Percentiles rank a stretch among this genome's conserved stretches.
These are phyloP conservation scores for Zaprionus capensis DNA, from an alignment of 1,140 invertebrate species.

Conservation along the genomic window DNA sequence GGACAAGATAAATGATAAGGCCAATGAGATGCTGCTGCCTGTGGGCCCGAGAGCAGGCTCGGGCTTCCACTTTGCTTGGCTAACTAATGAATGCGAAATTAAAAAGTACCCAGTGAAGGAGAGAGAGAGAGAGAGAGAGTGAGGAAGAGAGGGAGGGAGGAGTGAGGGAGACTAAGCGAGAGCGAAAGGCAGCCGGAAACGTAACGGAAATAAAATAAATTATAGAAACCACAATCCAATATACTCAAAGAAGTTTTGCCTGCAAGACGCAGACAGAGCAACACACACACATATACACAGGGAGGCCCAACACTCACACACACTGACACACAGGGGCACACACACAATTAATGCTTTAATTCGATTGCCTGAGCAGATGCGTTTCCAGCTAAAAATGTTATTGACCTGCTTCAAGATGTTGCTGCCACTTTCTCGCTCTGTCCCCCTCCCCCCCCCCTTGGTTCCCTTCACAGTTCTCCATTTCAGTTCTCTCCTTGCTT, in stretches of 20 bases:
- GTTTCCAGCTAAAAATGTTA: conserved; percentile 42
- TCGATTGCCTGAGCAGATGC: conserved; percentile 49
- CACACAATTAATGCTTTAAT: conserved; percentile 54
- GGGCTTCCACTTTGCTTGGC: conserved; percentile 1
- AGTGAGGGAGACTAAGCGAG: neutral
- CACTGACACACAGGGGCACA: conserved; percentile 1
- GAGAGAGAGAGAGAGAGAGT: neutral
- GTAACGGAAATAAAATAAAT: conserved; percentile 57
- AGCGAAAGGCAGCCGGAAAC: conserved; percentile 26
- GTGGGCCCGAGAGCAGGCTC: conserved; percentile 5
- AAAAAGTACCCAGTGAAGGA: conserved; percentile 30
- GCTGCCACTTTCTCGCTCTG: neutral
- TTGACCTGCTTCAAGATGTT: conserved; percentile 47
- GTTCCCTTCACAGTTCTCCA: neutral
- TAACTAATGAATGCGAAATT: conserved; percentile 75
- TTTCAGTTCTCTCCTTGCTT: neutral
- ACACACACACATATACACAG: neutral
- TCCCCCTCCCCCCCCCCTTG: neutral
- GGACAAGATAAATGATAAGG: conserved; percentile 77
- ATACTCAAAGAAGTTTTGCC: conserved; percentile 32
- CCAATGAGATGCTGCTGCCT: conserved; percentile 47
- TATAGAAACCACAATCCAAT: conserved; percentile 55
- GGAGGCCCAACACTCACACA: conserved; percentile 7
- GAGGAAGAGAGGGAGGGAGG: neutral
- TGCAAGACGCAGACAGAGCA: neutral